A percentile compares a stretch with the other conserved stretches of the same genome.
phyloP scores from a whole-genome alignment of 2,888 invertebrate genomes.

The Erpobdella octoculata region DNA sequence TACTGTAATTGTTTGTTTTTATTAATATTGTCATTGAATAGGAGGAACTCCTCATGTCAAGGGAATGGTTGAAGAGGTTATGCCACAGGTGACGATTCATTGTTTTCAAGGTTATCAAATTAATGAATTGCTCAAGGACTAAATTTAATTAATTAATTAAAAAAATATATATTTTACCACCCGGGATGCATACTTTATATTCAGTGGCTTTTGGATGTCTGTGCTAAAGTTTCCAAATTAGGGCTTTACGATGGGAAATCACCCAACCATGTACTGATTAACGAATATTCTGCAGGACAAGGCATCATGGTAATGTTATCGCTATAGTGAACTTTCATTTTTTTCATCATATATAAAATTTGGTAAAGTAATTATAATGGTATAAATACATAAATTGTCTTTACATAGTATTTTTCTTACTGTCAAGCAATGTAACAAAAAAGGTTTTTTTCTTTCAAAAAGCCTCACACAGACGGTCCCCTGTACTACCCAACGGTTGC shows the following conservation, averaged over 20 bases:
- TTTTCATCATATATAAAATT: background rate
- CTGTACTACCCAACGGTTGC: conserved; percentile 84
- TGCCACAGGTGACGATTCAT: conserved; percentile 59
- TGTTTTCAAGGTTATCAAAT: background rate
- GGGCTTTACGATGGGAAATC: conserved; percentile 65
- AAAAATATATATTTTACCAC: no score
- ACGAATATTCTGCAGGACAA: conserved; percentile 85
- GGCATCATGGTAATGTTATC: conserved; percentile 95
- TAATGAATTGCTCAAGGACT: background rate
- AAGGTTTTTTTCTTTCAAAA: conserved; percentile 37
- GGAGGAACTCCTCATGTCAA: conserved; percentile 83
- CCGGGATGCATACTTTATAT: no score
- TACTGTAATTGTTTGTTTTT: background rate
- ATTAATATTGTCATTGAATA: conserved; percentile 33
- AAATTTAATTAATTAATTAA: background rate
- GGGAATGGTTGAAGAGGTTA: conserved; percentile 81
- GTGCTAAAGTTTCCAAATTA: conserved; percentile 64
- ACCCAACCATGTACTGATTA: conserved; percentile 87
- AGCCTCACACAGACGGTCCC: conserved; percentile 89
- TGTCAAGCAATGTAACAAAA: no score
- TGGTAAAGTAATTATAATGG: background rate
- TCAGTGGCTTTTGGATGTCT: conserved; percentile 68
- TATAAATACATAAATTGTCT: background rate
- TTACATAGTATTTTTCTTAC: background rate
- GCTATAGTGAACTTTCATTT: no score